Conservation (phyloP, 2,797 vertebrate genomes). For the Onychomys arenicola region DNA sequence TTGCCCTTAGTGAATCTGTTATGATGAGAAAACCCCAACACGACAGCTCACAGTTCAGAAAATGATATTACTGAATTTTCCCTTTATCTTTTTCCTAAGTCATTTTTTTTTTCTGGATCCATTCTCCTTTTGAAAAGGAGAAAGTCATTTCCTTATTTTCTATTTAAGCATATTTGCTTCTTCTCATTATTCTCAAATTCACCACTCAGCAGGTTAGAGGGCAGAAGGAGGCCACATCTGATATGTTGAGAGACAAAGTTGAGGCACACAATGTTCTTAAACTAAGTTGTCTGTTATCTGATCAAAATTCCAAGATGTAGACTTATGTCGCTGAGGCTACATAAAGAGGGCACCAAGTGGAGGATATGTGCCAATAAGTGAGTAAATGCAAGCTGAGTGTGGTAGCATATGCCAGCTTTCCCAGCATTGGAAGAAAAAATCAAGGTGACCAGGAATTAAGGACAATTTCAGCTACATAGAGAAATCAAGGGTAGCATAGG, state of each 20-base stretch:
- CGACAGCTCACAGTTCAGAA: neutral
- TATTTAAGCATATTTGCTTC: neutral
- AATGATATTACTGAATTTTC: neutral
- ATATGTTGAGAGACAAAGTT: neutral
- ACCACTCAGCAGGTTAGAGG: neutral
- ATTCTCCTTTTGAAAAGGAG: neutral
- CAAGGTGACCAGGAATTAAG: neutral
- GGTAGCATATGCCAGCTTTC: neutral
- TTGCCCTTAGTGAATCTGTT: neutral
- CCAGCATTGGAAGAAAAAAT: neutral
- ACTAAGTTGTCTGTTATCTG: neutral
- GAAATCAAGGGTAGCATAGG: neutral
- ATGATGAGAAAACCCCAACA: neutral
- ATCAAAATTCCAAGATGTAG: neutral
- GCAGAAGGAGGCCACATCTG: neutral
- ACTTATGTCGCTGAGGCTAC: neutral
- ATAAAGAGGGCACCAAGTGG: neutral
- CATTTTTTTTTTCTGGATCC: neutral
- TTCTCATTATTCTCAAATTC: neutral
- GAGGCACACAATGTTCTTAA: neutral
- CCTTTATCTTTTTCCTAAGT: neutral
- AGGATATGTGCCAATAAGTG: neutral
- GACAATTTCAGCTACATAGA: neutral
- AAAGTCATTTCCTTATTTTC: neutral
- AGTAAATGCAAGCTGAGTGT: neutral